Base-by-base conservation (phyloP, 2,797 vertebrate genomes). In the Margarornis squamiger region DNA sequence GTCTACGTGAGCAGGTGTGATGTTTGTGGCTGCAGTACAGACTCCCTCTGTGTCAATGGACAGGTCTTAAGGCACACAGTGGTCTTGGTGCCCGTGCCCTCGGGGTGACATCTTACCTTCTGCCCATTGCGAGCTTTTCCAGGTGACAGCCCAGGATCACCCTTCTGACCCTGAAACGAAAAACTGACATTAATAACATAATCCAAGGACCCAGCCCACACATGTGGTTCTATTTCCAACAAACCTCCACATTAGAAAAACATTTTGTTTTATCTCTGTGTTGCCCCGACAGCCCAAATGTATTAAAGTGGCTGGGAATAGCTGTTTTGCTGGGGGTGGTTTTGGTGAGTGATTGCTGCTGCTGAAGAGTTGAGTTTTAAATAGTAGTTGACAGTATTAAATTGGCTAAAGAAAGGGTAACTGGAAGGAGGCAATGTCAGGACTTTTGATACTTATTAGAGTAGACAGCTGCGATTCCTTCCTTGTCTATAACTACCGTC, bases 61-160 rank as follows among this genome's bases (percentile, higher is more conserved):
- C 26, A 30, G 55, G 2, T 48, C 45, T 19, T 2, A 43, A 15
- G 70, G 45, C 2, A 2, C 86, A 11, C 8, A 1, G 1, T 2
- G 51, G 14, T 23, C 43, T 6, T 4, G 10, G 5, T 27, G 24
- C 26, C 46, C 23, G 5, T 21, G 38, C 13, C 7, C 39, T 26
- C 7, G 1, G 65, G 34, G 49, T 51, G 63, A 7, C 51, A 26
- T 36, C 97, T 97, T 97, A 99, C 99, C 98, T 99, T 99, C 61
- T 98, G 98, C 97, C 99, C 99, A 96, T 98, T 99, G 39, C 96
- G 96, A 96, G 99, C 99, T 94, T 98, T 98, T 83, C 99, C 99
- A 96, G 99, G 99, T 45, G 99, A 99, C 43, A 99, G 96, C 80
- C 99, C 99, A 23, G 99, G 98, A 97, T 99, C 99, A 88, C 99